Evolutionary conservation across 1,140 invertebrate species (phyloP).

Genomic region (Drusus annulatus): DNA sequence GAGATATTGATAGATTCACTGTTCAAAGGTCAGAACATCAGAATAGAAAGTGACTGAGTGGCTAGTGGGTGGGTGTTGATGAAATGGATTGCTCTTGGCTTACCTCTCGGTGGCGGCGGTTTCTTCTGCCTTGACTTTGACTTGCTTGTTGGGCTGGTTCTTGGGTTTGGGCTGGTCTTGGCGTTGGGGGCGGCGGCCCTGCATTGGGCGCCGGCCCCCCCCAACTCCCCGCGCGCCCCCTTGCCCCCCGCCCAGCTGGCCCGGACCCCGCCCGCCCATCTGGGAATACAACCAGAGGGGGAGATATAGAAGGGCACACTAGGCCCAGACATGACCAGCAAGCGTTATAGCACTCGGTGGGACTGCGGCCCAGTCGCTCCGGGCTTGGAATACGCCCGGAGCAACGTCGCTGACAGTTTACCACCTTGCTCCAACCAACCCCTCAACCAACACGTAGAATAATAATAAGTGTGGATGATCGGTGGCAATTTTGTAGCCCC

Average conservation of each 20-base stretch:
- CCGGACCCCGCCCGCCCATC: slow-evolving; percentile 40
- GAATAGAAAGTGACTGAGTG: background rate
- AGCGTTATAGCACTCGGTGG: no score
- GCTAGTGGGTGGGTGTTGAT: background rate
- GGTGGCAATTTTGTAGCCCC: background rate
- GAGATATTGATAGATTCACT: no score
- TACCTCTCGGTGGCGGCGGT: slow-evolving; percentile 28
- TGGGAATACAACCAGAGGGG: slow-evolving; percentile 33
- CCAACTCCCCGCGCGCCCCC: no score
- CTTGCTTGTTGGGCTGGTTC: slow-evolving; percentile 31
- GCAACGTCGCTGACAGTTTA: no score
- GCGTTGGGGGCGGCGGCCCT: slow-evolving; percentile 22
- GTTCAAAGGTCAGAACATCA: background rate
- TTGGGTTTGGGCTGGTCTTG: slow-evolving; percentile 16
- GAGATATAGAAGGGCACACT: background rate
- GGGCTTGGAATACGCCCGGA: no score
- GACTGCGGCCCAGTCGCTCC: no score
- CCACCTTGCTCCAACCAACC: no score
- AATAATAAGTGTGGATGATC: no score
- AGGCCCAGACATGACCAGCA: background rate
- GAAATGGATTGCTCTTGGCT: slow-evolving; percentile 4
- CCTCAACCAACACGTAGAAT: no score
- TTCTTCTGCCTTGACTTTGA: background rate
- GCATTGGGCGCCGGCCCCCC: slow-evolving; percentile 22
- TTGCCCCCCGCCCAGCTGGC: slow-evolving; percentile 4